Percentiles rank a stretch among this genome's conserved stretches.
Conservation (phyloP, 2,113 vertebrate genomes). For the Zosterops lateralis region DNA sequence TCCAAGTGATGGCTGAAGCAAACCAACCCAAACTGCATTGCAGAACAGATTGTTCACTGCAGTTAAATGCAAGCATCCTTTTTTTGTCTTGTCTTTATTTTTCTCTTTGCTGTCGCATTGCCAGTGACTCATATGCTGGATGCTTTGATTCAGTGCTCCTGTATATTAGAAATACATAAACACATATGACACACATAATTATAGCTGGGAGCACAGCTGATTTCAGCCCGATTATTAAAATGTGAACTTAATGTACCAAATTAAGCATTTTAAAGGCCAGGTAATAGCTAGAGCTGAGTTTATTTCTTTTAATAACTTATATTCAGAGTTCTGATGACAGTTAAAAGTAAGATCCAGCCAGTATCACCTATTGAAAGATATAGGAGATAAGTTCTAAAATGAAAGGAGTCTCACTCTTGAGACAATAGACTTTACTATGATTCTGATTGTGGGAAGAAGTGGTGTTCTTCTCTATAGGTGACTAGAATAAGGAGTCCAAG, state of each 20-base stretch:
- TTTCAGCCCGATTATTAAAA: not conserved
- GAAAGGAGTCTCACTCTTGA: not conserved
- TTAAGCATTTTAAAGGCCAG: not conserved
- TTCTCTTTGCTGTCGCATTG: not conserved
- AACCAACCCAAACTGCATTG: not conserved
- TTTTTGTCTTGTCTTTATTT: not conserved
- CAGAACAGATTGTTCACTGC: not conserved
- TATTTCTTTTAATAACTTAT: constrained; percentile 5
- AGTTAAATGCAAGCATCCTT: not conserved
- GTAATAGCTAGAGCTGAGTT: not conserved
- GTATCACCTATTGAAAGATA: not conserved
- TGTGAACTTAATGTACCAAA: not conserved
- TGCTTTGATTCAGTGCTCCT: constrained; percentile 6
- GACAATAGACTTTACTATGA: not conserved
- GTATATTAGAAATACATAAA: constrained; percentile 26
- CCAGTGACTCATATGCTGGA: not conserved
- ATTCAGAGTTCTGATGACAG: not conserved
- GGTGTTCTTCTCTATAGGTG: not conserved
- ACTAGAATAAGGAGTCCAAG: not conserved
- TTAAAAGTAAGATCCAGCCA: not conserved
- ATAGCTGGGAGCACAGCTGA: constrained; percentile 12
- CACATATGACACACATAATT: not conserved
- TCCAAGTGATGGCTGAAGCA: not conserved
- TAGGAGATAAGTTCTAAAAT: not conserved
- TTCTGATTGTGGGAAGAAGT: not conserved